Evolutionary conservation across 2,797 vertebrate species (phyloP), one percentile per base, ranked within the genome.

Genomic region (Sternotherus odoratus): DNA sequence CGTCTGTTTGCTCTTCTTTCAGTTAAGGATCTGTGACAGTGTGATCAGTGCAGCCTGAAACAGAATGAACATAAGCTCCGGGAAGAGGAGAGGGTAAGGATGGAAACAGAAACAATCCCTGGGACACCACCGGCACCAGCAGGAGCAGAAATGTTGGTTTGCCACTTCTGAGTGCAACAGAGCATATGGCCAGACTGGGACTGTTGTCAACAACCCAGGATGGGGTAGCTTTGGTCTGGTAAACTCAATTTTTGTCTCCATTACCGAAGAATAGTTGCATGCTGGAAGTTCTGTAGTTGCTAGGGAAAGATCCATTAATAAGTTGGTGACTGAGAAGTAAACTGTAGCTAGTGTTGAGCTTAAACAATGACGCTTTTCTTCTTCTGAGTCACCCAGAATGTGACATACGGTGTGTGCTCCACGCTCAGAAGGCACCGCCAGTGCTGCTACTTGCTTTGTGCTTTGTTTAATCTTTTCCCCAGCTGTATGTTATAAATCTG

Each of bases 131-230:
- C 43, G 5, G 94, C 77, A 93, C 88, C 97, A 97, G 97, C 91
- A 1, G 97, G 96, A 97, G 94, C 63, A 90, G 90, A 97, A 97
- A 96, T 92, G 97, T 91, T 96, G 95, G 95, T 94, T 93, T 97
- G 96, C 94, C 96, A 91, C 96, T 98, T 96, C 83, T 92, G 93
- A 97, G 94, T 82, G 95, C 91, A 74, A 82, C 66, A 39, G 96
- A 98, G 94, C 97, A 98, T 97, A 97, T 97, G 97, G 97, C 86
- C 94, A 97, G 95, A 94, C 95, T 33, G 87, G 94, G 95, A 96
- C 86, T 95, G 94, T 82, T 97, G 97, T 98, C 96, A 95, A 95
- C 95, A 94, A 85, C 97, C 96, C 97, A 95, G 95, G 97, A 95
- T 88, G 5, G 93, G 94, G 93, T 95, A 96, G 88, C 85, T 93